Base-by-base conservation (phyloP, 2,888 invertebrate genomes). In the Folsomia manolachei region DNA sequence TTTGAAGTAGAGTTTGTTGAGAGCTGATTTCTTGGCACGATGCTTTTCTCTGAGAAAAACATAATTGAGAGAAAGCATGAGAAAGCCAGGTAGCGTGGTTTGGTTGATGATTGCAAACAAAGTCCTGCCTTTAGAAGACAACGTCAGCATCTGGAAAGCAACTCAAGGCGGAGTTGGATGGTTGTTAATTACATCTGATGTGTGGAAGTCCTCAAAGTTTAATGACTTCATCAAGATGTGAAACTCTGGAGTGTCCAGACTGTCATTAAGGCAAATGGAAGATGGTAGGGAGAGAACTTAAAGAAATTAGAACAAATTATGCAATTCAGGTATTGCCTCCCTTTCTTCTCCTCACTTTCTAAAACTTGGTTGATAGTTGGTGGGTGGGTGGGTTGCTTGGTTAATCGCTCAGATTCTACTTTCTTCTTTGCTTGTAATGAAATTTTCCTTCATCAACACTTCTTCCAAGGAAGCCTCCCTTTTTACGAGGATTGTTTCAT, bases 221-320 rank as follows among this genome's bases (percentile, higher is more conserved):
- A 81, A 81, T 81, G 80, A 78, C 80, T 80, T 80, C 78, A 79
- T 80, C 78, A 79, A 79, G 79, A 77, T 80, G 77, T 79, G 64
- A 73, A 79, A 81, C 76, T 77, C 78, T 78, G 72, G 73, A 74
- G 78, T 76, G 76, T 78, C 76, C 72, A 74, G 77, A 66, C 79
- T 79, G 80, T 79, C 81, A 78, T 79, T 80, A 81, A 80, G 80
- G 78, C 75, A 78, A 81, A 80, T 78, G 80, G 76, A 78, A 74
- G 79, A 76, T 79, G 78, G 77, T 71, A 72, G 69, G 56, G 11
- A 19, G 56, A 56, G 76, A 80, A 81, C 78, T 81, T 80, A 77
- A 81, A 79, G 80, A 81, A 81, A 81, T 81, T 81, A 81, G 81
- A 80, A 77, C 79, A 79, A 81, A 81, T 80, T 81, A 81, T 80